These are phyloP conservation scores for Drosophila mimica DNA, from an alignment of 2,888 invertebrate species.

Conservation along the genomic window DNA sequence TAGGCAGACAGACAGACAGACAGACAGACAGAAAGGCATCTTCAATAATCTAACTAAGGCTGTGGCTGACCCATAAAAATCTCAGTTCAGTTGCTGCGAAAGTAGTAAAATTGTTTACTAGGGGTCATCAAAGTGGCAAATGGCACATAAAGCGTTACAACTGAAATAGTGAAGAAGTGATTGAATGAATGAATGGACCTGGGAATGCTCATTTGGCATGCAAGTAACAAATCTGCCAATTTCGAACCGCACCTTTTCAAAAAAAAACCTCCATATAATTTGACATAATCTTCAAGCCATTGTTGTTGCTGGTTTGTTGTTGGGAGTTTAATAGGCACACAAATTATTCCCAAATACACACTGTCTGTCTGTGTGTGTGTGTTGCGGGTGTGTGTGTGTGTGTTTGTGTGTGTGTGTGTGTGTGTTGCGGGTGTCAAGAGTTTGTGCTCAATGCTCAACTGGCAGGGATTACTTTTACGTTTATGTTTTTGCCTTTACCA, in stretches of 20 bases:
- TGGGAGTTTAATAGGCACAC: slow-evolving; percentile 23
- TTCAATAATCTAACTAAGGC: slow-evolving; percentile 56
- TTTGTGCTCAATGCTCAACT: slow-evolving; percentile 23
- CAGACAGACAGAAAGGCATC: slow-evolving; percentile 8
- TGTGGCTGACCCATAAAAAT: slow-evolving; percentile 60
- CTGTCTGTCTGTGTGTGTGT: not conserved
- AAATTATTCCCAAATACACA: slow-evolving; percentile 20
- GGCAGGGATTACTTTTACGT: slow-evolving; percentile 58
- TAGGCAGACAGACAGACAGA: not conserved
- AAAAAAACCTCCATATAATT: slow-evolving; percentile 67
- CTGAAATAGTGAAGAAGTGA: slow-evolving; percentile 18
- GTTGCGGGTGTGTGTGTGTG: slow-evolving; percentile 3
- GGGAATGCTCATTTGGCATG: slow-evolving; percentile 23
- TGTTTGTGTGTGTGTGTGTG: slow-evolving; percentile 35
- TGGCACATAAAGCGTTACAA: slow-evolving; percentile 29
- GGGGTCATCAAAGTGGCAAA: slow-evolving; percentile 67
- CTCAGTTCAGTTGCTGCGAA: slow-evolving; percentile 59
- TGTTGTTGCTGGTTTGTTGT: slow-evolving; percentile 47
- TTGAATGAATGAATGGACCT: slow-evolving; percentile 4
- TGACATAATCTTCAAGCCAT: slow-evolving; percentile 73
- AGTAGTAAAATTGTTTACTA: slow-evolving; percentile 56
- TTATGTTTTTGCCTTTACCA: slow-evolving; percentile 20
- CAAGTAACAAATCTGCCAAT: slow-evolving; percentile 20
- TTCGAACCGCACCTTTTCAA: slow-evolving; percentile 48
- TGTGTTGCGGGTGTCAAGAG: slow-evolving; percentile 39